A percentile compares a stretch with the other conserved stretches of the same genome.
Conservation (phyloP, 2,113 vertebrate genomes). For the Genyomyrus donnyi region DNA sequence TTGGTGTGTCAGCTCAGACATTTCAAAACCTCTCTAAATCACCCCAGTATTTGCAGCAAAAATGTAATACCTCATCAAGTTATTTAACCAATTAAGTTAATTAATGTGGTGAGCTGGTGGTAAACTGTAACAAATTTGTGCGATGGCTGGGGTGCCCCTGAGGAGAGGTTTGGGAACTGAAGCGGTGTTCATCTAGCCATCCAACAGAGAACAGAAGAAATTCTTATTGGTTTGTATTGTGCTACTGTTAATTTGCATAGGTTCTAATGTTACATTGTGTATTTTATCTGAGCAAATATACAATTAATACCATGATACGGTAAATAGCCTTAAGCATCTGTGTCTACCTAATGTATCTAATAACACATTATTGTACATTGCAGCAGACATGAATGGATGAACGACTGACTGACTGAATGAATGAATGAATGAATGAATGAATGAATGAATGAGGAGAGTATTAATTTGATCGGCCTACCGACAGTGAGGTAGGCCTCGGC, state of each 20-base stretch:
- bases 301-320: neutral
- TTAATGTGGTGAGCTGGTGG: neutral
- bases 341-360: neutral
- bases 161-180: neutral
- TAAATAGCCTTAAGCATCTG: neutral
- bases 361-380: neutral
- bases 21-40: neutral
- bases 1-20: neutral
- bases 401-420: neutral
- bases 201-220: neutral
- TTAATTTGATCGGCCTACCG: slow-evolving; percentile 49
- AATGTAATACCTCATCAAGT: neutral
- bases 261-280: neutral
- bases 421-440: too few species aligned
- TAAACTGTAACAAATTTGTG: neutral
- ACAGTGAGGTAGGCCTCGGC: slow-evolving; percentile 51
- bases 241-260: neutral
- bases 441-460: neutral
- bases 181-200: neutral
- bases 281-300: neutral
- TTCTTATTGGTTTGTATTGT: neutral
- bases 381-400: neutral
- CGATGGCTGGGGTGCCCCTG: neutral
- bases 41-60: neutral
- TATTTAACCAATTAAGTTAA: neutral